Conservation (phyloP, 37 sponge, comb jelly and placozoan species). For the Sycon ciliatum region DNA sequence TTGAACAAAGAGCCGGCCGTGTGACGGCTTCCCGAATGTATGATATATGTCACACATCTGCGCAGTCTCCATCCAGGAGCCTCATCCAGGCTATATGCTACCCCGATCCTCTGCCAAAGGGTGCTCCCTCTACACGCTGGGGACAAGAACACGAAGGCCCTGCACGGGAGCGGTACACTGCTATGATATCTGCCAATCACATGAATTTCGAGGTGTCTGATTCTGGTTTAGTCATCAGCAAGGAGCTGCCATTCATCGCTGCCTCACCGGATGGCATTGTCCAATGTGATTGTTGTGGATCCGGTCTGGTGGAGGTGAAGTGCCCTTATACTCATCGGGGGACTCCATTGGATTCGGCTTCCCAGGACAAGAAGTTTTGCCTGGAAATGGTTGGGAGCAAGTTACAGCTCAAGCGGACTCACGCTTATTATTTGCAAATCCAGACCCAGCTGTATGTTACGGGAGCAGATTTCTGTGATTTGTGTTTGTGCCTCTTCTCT, state of each 20-base stretch:
- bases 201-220: not conserved
- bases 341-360: constrained; percentile 14
- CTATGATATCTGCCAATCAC: not conserved
- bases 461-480: constrained; percentile 31
- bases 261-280: constrained; percentile 44
- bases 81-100: constrained; percentile 40
- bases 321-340: constrained; percentile 33
- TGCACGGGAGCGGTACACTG: constrained; percentile 22
- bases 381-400: not conserved
- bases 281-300: constrained; percentile 37
- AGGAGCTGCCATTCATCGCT: constrained; percentile 28
- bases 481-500: too few relatives aligned
- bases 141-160: constrained; percentile 37
- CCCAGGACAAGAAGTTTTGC: constrained; percentile 15
- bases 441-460: constrained; percentile 38
- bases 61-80: constrained; percentile 38
- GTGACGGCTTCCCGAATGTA: constrained; percentile 41
- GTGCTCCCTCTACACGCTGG: constrained; percentile 33
- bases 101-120: too few relatives aligned
- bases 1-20: constrained; percentile 45
- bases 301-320: constrained; percentile 45
- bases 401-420: constrained; percentile 1
- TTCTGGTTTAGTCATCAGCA: constrained; percentile 24
- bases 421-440: constrained; percentile 39
- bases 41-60: constrained; percentile 11